Conservation (phyloP, 2,797 vertebrate genomes). For the Schizopygopsis malacanthus region DNA sequence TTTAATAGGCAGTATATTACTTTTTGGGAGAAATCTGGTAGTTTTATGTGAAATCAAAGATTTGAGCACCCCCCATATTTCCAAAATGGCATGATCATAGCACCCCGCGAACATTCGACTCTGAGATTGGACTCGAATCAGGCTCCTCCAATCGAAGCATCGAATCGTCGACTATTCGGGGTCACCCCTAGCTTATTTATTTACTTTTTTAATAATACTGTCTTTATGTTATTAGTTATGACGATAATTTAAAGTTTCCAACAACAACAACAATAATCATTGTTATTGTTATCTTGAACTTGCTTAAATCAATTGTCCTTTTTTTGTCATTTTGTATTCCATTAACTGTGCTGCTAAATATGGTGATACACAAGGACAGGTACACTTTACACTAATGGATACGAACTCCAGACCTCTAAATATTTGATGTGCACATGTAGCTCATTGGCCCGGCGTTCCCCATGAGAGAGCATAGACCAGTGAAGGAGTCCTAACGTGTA, state of each 20-base stretch:
- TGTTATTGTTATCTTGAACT: neutral
- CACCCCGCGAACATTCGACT: too few species aligned
- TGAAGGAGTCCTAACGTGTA: slow-evolving; percentile 34
- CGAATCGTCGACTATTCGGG: too few species aligned
- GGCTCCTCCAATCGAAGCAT: too few species aligned
- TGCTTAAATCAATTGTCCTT: slow-evolving; percentile 7
- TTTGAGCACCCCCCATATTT: too few species aligned
- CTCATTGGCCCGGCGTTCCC: slow-evolving; percentile 45
- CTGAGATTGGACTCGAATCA: too few species aligned
- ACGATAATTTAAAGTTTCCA: neutral
- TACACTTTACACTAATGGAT: slow-evolving; percentile 55
- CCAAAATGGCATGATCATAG: too few species aligned
- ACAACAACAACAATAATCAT: neutral
- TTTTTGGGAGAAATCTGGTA: too few species aligned
- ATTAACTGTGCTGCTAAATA: slow-evolving; percentile 26
- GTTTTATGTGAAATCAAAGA: too few species aligned
- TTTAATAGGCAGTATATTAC: too few species aligned
- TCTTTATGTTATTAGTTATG: too few species aligned
- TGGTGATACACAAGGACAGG: slow-evolving; percentile 27
- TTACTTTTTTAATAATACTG: neutral
- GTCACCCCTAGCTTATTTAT: neutral
- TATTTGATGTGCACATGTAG: slow-evolving; percentile 58
- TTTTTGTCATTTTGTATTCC: slow-evolving; percentile 3
- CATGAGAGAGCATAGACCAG: slow-evolving; percentile 19
- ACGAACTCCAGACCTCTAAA: slow-evolving; percentile 45